phyloP scores from a whole-genome alignment of 2,113 vertebrate species.

The Strix uralensis region DNA sequence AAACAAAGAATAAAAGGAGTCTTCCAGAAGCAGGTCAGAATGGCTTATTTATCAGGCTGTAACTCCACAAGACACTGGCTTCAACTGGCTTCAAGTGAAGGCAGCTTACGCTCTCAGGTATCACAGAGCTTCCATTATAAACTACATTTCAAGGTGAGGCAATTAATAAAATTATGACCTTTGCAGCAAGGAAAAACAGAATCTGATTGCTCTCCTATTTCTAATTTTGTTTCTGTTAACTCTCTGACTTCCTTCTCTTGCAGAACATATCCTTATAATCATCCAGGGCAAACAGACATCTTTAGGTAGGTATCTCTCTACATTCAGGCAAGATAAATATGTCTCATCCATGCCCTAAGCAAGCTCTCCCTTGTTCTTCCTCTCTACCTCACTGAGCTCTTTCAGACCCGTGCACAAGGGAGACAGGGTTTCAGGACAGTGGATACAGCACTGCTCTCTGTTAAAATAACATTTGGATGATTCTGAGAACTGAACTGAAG shows the following conservation, averaged over 20 bases:
- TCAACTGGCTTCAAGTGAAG: neutral
- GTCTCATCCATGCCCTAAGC: neutral
- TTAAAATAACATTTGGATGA: neutral
- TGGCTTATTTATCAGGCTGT: neutral
- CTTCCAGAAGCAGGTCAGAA: neutral
- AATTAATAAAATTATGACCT: neutral
- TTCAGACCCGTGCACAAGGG: neutral
- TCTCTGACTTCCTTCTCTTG: neutral
- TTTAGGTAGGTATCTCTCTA: neutral
- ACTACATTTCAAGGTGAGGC: neutral
- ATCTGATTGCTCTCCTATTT: neutral
- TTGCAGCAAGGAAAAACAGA: neutral
- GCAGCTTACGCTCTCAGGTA: neutral
- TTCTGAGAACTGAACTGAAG: neutral
- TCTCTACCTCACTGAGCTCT: neutral
- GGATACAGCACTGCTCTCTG: neutral
- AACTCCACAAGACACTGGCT: neutral
- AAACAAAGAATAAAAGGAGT: neutral
- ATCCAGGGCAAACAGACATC: neutral
- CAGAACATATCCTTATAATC: neutral
- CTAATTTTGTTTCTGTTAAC: neutral
- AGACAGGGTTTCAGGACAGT: neutral
- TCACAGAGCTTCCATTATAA: neutral
- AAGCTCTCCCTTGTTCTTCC: neutral
- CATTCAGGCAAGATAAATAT: neutral